These are phyloP conservation scores for Phalacrocorax brasilianus DNA, from an alignment of 2,113 vertebrate species.

Conservation along the genomic window DNA sequence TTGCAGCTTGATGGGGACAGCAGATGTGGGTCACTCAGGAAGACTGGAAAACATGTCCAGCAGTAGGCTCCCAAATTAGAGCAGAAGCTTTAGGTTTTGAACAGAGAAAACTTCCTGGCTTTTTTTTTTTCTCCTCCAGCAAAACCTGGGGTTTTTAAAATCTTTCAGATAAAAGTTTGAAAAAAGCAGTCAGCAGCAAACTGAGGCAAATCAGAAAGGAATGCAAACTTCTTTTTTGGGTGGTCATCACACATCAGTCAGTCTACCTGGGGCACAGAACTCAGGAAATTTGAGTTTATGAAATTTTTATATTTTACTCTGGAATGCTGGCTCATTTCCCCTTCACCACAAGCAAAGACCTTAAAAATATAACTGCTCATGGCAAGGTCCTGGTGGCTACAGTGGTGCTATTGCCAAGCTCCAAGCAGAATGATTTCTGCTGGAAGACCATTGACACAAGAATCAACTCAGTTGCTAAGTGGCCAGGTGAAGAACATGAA, in stretches of 20 bases:
- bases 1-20: neutral
- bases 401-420: neutral
- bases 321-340: neutral
- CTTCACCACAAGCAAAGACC: neutral
- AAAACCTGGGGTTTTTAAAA: neutral
- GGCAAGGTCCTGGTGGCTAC: neutral
- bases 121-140: neutral
- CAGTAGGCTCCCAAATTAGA: neutral
- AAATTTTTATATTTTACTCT: neutral
- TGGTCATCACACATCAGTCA: neutral
- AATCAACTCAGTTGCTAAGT: neutral
- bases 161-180: neutral
- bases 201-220: neutral
- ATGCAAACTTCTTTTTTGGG: neutral
- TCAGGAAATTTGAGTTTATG: neutral
- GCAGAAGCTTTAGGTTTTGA: neutral
- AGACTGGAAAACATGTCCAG: neutral
- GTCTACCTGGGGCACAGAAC: neutral
- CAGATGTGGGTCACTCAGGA: neutral
- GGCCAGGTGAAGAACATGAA: constrained; percentile 49
- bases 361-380: neutral
- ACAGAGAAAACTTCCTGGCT: neutral
- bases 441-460: neutral
- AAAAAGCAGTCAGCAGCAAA: neutral
- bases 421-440: neutral